A percentile compares a stretch with the other conserved stretches of the same genome.
Conservation (phyloP, 2,113 vertebrate species). For the Neomonachus schauinslandi region DNA sequence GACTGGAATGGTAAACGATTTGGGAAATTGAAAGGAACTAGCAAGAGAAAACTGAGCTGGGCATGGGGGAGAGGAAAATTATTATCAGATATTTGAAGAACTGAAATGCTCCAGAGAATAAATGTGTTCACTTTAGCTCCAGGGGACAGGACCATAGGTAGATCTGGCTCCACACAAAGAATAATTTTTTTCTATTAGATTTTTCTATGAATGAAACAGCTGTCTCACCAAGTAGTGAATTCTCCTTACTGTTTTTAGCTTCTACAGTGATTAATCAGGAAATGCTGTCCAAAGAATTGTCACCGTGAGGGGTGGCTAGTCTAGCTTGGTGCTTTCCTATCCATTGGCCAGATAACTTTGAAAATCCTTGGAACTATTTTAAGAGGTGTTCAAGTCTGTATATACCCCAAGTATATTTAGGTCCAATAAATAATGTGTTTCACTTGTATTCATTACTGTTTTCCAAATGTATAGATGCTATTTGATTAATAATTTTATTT, state of each 20-base stretch:
- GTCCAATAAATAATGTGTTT: not conserved
- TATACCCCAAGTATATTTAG: not conserved
- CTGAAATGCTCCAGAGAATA: not conserved
- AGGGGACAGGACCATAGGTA: not conserved
- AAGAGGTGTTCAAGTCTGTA: not conserved
- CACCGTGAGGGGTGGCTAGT: not conserved
- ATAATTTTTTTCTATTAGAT: not conserved
- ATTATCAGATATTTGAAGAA: not conserved
- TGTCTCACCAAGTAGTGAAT: not conserved
- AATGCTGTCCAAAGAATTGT: not conserved
- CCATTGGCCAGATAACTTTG: not conserved
- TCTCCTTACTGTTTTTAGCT: not conserved
- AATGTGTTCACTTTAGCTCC: not conserved
- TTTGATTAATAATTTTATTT: slow-evolving; percentile 25
- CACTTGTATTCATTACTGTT: not conserved
- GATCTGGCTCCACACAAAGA: not conserved
- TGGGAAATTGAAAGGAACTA: not conserved
- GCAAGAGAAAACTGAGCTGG: not conserved
- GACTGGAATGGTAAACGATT: not conserved
- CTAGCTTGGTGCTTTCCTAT: not conserved
- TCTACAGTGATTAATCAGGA: not conserved
- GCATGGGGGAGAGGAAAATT: not conserved
- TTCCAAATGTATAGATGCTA: not conserved
- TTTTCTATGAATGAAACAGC: not conserved
- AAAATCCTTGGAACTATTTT: slow-evolving; percentile 20